phyloP scores from a whole-genome alignment of 2,113 vertebrate genomes.

The Calypte anna region DNA sequence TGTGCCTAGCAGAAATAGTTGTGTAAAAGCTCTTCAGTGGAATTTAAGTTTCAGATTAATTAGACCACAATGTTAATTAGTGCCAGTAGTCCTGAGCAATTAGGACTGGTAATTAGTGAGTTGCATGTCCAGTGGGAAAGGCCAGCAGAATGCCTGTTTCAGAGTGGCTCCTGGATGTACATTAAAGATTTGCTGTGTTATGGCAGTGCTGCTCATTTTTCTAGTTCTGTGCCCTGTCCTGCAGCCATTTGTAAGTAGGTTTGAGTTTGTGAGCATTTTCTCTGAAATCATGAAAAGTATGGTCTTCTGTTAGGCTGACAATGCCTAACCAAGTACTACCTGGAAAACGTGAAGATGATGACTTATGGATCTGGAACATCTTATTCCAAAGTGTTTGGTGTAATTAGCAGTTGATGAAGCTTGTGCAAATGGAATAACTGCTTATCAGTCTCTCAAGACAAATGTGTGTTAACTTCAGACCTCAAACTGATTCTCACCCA shows the following conservation, averaged over 20 bases:
- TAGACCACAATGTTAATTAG: constrained; percentile 71
- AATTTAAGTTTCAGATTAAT: constrained; percentile 67
- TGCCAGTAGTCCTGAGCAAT: constrained; percentile 52
- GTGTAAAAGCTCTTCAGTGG: constrained; percentile 19
- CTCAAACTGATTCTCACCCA: neutral
- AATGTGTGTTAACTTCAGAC: neutral
- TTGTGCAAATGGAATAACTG: neutral
- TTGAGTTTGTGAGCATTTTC: neutral
- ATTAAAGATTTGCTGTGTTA: neutral
- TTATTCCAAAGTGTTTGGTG: neutral
- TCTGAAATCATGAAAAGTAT: neutral
- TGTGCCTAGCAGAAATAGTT: constrained; percentile 40
- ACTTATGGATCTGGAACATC: neutral
- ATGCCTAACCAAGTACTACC: neutral
- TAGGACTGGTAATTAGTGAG: constrained; percentile 29
- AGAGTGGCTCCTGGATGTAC: neutral
- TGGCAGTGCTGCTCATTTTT: neutral
- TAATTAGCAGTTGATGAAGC: neutral
- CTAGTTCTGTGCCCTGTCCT: neutral
- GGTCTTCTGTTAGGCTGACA: neutral
- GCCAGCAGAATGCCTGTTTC: constrained; percentile 32
- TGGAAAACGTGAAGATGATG: neutral
- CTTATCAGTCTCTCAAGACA: neutral
- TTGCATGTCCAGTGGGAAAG: neutral
- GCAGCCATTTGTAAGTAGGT: neutral